Evolutionary conservation across 2,113 vertebrate genomes (phyloP).

Genomic region (Lampris megalopsis): DNA sequence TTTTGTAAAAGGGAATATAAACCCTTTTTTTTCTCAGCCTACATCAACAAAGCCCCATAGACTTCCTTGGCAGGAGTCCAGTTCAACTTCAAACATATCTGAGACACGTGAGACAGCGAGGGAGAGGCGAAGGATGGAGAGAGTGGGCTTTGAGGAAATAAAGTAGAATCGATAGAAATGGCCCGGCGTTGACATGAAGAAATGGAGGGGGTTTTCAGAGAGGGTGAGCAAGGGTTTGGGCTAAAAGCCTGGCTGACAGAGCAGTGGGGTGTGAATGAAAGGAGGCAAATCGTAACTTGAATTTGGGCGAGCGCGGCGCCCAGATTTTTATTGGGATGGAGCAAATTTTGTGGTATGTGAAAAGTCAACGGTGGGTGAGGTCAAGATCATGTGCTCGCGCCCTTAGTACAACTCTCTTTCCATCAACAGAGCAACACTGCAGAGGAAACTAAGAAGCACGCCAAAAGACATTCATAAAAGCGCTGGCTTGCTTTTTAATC

Average conservation of each 20-base stretch:
- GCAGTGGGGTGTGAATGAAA: not conserved
- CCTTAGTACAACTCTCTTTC: not conserved
- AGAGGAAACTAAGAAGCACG: not conserved
- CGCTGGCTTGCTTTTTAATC: not conserved
- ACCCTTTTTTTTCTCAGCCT: constrained; percentile 6
- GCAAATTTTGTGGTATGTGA: constrained; percentile 23
- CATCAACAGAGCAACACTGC: constrained; percentile 17
- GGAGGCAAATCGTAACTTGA: not conserved
- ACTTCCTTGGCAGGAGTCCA: constrained; percentile 11
- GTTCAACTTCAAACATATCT: constrained; percentile 4
- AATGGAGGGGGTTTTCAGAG: not conserved
- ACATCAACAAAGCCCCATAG: not conserved
- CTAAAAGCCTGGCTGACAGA: not conserved
- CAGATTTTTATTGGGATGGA: not conserved
- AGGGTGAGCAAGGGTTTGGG: not conserved
- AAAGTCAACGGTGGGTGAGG: not conserved
- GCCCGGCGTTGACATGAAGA: not conserved
- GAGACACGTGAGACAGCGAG: not conserved
- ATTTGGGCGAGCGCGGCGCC: not conserved
- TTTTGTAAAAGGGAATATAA: constrained; percentile 9
- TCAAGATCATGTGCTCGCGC: not conserved
- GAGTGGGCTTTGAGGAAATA: constrained; percentile 24
- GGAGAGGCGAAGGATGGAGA: not conserved
- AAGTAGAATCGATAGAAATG: constrained; percentile 1
- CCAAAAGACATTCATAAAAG: not conserved